Base-by-base conservation (phyloP, 92 coral and sea anemone genomes). In the Parazoanthus swiftii region DNA sequence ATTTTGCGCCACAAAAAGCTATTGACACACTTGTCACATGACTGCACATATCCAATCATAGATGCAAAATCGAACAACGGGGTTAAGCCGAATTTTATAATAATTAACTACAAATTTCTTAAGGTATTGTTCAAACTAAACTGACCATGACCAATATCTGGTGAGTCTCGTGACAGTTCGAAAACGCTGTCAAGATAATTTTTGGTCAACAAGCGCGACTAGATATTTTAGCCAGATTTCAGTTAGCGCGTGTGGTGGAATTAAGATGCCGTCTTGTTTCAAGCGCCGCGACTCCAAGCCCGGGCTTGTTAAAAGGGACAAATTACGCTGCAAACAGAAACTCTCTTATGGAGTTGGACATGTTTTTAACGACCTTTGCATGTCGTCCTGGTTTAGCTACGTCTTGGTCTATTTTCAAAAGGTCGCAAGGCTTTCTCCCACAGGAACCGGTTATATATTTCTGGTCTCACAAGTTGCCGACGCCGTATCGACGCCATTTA, bases 341-440 rank as follows among this genome's bases (percentile, higher is more conserved):
- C 37, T 95, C 3, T 88, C 91, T 77, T 94, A 95, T 81, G 98
- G 98, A 54, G 98, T 92, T 11, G 98, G 98, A 35, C 98, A 95
- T 80, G 95, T 95, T 26, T 95, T 95, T 72, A 95, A 95, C 89
- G 98, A 95, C 82, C 93, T 95, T 29, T 95, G 98, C 77, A 95
- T 95, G 77, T 95, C 94, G 82, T 91, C 98, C 21, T 95, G 98
- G 98, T 95, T 93, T 21, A 95, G 96, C 75, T 95, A 95, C 68
- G 89, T 93, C 20, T 88, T 95, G 1, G 88, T 95, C 63, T 95
- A 93, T 82, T 95, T 91, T 88, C 94, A 89, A 77, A 95, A 95
- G 91, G 95, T 95, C 50, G 85, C 88, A 8, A 91, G 92, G 73
- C 93, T 95, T 5, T 90, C 96, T 9, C 92, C 98, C 18, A 89